Evolutionary conservation across 1,140 invertebrate species (phyloP), one percentile per base, ranked within the genome.

Genomic region (Pogonognathellus flavescens): DNA sequence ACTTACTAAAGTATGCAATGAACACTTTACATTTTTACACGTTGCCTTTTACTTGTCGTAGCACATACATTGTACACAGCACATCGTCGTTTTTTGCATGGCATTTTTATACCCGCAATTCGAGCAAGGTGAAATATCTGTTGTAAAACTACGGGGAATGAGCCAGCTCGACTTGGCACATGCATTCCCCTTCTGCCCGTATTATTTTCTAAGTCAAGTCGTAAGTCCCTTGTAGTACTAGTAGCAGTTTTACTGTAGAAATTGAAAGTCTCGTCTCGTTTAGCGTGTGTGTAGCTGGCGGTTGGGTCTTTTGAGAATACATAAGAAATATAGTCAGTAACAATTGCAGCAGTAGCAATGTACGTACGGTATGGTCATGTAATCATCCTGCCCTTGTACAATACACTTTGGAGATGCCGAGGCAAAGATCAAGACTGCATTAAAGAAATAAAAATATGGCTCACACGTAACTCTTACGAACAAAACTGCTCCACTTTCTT

Each of bases 381-480:
- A 76, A 76, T 76, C 70, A 76, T 76, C 70, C 49, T 76, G 70
- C 16, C 70, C 70, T 76, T 50, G 70, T 76, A 76, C 70, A 76
- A 76, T 76, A 50, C 49, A 13, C 70, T 76, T 5, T 70, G 9
- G 66, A 70, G 66, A 5, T 41, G 10, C 31, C 31, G 5, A 10
- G 31, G 62, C 14, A 66, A 66, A 55, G 16, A 55, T 55, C 53
- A 11, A 10, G 11, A 55, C 53, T 16, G 53, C 53, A 55, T 55
- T 16, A 66, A 10, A 41, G 31, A 41, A 41, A 41, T 41, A 41
- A 41, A 41, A 41, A 41, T 41, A 41, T 41, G 31, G 31, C 31
- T 41, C 6, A 41, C 31, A 41, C 31, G 31, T 41, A 41, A 41
- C 31, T 41, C 31, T 41, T 41, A 41, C 6, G 31, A 3, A 41